Conservation (phyloP, 1,140 invertebrate genomes). For the Holcopasites calliopsidis region DNA sequence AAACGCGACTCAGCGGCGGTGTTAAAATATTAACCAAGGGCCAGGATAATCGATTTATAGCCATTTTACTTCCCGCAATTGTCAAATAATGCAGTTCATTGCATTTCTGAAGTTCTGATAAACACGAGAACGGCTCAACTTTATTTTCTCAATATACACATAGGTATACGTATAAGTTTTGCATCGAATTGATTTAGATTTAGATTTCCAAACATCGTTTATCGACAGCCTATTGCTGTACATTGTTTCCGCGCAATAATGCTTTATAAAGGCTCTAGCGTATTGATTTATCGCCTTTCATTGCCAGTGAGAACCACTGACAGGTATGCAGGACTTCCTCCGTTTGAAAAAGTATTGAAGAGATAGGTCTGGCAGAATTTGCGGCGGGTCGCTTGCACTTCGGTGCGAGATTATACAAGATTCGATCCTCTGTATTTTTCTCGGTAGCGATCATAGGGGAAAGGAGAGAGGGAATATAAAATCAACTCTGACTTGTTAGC, state of each 20-base stretch:
- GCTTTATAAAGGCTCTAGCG: neutral
- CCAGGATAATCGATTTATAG: no score
- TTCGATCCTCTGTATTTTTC: slow-evolving; percentile 14
- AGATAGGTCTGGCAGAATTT: slow-evolving; percentile 43
- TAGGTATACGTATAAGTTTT: no score
- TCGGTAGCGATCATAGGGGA: neutral
- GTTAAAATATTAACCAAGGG: no score
- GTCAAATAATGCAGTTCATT: no score
- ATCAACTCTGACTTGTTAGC: slow-evolving; percentile 32
- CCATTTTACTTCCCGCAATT: no score
- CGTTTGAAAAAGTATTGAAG: slow-evolving; percentile 43
- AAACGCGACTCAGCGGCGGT: no score
- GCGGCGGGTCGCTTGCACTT: slow-evolving; percentile 38
- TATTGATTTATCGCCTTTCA: slow-evolving; percentile 32
- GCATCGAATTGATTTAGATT: no score
- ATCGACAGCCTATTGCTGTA: neutral
- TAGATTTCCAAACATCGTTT: neutral
- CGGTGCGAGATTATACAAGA: no score
- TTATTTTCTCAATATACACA: no score
- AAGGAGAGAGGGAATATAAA: slow-evolving; percentile 34
- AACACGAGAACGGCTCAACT: no score
- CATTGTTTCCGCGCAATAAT: neutral
- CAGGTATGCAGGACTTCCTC: slow-evolving; percentile 48
- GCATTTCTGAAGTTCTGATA: no score
- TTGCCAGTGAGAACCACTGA: slow-evolving; percentile 52